Base-by-base conservation (phyloP, 1,140 invertebrate species). In the Neodiprion lecontei region DNA sequence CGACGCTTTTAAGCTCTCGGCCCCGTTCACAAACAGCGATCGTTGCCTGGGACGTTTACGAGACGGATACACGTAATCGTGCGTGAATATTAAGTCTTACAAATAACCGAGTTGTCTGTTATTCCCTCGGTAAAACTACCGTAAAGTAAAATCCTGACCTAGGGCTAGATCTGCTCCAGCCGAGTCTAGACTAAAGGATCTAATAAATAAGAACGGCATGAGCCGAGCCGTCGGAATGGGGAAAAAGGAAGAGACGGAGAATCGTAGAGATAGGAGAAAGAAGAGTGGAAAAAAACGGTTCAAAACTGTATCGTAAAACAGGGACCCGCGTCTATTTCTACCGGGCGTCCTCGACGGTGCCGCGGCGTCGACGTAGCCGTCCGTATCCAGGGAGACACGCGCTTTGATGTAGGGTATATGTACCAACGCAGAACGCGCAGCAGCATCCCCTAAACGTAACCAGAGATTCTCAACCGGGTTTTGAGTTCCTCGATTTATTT, bases 391-490 rank as follows among this genome's bases (percentile, higher is more conserved):
- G 47, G 68, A 40, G 47, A 53, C 67, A 68, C 73, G 12, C 68
- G 49, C 67, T 69, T 50, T 50, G 72, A 74, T 66, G 17, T 74
- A 69, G 40, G 68, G 74, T 61, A 61, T 40, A 40, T 61, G 53
- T 61, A 61, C 53, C 53, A 61, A 61, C 53, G 53, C 53, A 61
- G 9, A 61, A 61, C 53, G 53, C 53, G 53, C 53, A 61, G 68
- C 48, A 40, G 49, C 14, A 67, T 67, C 74, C 74, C 74, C 69
- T 47, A 70, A 75, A 72, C 53, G 17, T 23, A 61, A 48, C 14
- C 74, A 75, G 74, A 23, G 74, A 21, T 75, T 28, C 74, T 75
- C 61, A 61, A 61, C 53, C 53, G 11, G 11, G 53, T 61, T 61
- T 61, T 61, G 3, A 61, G n/a, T 40, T 5, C 5, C 5, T 5